These are phyloP conservation scores for Chiloscyllium plagiosum DNA, from an alignment of 2,113 vertebrate species.

Conservation along the genomic window DNA sequence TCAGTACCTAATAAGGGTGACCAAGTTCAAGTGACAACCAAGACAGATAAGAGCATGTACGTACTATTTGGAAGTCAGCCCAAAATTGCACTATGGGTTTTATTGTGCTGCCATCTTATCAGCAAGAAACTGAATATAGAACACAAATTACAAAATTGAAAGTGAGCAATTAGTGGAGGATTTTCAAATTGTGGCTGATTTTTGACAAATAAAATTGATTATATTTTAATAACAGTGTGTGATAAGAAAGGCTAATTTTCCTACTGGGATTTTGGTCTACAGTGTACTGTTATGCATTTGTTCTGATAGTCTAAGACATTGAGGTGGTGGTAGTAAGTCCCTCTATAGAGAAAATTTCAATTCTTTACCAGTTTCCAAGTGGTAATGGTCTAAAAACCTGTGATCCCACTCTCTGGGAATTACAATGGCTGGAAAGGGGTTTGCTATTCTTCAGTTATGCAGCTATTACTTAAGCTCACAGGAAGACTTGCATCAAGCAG, in stretches of 20 bases:
- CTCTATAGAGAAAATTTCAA: not conserved
- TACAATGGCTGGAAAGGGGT: not conserved
- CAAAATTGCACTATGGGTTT: not conserved
- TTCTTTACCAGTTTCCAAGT: not conserved
- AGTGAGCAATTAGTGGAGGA: not conserved
- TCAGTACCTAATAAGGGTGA: not conserved
- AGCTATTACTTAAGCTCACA: not conserved
- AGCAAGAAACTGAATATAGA: not conserved
- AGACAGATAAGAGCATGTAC: not conserved
- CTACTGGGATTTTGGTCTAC: not conserved
- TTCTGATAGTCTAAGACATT: not conserved
- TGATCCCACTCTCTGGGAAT: not conserved
- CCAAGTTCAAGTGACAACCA: slow-evolving; percentile 25
- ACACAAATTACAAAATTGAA: not conserved
- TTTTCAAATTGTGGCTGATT: not conserved
- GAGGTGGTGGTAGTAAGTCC: not conserved
- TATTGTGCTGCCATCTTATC: not conserved
- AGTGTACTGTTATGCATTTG: not conserved
- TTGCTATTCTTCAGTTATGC: not conserved
- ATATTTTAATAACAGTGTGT: not conserved
- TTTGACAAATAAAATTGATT: not conserved
- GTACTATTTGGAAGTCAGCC: not conserved
- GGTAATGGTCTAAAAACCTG: not conserved
- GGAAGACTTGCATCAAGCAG: not conserved
- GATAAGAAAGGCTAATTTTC: not conserved